Base-by-base conservation (phyloP, 2,888 invertebrate species). In the Cantharis lateralis region DNA sequence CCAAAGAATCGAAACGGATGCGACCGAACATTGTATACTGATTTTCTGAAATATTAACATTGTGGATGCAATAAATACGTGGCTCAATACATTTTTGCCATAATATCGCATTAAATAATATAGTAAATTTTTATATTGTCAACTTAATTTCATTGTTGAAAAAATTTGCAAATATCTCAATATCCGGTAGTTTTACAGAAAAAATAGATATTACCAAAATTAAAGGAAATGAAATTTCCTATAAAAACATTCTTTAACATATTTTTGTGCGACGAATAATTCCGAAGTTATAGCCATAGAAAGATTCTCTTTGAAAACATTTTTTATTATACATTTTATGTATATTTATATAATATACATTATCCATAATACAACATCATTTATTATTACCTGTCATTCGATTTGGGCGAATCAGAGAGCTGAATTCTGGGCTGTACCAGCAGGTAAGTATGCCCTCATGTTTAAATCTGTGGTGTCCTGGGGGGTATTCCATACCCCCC, bases 1-100 rank as follows among this genome's bases (percentile, higher is more conserved):
- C 64, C 72, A 28, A 10, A 66, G n/a, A 28, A 71, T 64, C 15
- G 64, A 71, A 66, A 66, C 64, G 63, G 18, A 63, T 63, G 63
- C 63, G 63, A 63, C 11, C 7, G 63, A 63, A 63, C 16, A 63
- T 48, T 48, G 48, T 48, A 48, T 48, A 48, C 48, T 48, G n/a
- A 48, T 48, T 48, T 48, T 48, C 48, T 48, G 48, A 48, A 48
- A 48, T n/a, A n/a, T 48, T 7, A 48, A 48, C 48, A n/a, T 48
- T 48, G n/a, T 48, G n/a, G 48, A 48, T 48, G 48, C 48, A 48
- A 48, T 48, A 48, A 48, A 48, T 48, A 48, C 32, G 32, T 48
- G n/a, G n/a, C 48, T 48, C 48, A n/a, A 48, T 48, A 9, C 5
- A 48, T 48, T n/a, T 48, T 48, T 48, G 48, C n/a, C 1, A 48